phyloP scores from a whole-genome alignment of 2,797 vertebrate species.

The Enteromius viviparus region DNA sequence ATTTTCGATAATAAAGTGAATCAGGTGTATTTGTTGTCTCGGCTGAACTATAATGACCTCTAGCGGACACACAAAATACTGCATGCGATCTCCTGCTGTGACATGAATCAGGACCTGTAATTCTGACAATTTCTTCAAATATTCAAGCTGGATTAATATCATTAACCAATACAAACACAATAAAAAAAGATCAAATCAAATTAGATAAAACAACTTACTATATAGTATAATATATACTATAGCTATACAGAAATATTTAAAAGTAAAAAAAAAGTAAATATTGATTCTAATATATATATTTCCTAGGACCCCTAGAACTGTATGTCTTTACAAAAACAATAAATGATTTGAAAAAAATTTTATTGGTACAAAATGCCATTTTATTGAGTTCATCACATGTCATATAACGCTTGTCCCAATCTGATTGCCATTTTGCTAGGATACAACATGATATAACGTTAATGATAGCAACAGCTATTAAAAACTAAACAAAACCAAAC shows the following conservation, averaged over 20 bases:
- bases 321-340: not conserved
- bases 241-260: no score
- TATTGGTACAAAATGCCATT: constrained; percentile 85
- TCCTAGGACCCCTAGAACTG: not conserved
- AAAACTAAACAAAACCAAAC: constrained; percentile 11
- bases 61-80: not conserved
- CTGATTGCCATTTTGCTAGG: constrained; percentile 71
- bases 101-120: not conserved
- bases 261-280: no score
- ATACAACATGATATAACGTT: constrained; percentile 39
- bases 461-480: constrained; percentile 19
- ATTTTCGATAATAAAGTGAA: not conserved
- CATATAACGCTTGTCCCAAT: constrained; percentile 78
- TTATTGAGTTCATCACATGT: constrained; percentile 83
- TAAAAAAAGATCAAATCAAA: no score
- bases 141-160: not conserved
- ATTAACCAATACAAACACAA: no score
- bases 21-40: not conserved
- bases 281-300: no score
- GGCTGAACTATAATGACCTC: not conserved
- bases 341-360: not conserved
- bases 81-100: not conserved
- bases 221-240: no score
- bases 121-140: not conserved
- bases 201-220: no score